Evolutionary conservation across 2,797 vertebrate species (phyloP).

Genomic region (Macropodus opercularis): DNA sequence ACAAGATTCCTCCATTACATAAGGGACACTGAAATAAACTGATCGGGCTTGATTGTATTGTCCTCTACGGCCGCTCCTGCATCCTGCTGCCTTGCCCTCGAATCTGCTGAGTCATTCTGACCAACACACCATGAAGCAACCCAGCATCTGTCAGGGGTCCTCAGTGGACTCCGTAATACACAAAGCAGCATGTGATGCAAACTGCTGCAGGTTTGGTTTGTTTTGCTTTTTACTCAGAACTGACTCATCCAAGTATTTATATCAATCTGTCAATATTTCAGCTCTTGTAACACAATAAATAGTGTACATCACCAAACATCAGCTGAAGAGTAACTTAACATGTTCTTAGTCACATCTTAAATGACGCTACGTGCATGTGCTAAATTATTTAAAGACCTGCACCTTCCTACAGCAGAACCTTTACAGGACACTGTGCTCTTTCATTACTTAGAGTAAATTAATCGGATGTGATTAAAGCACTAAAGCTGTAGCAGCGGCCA

Average conservation of each 20-base stretch:
- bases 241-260: neutral
- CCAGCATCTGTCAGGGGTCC: neutral
- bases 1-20: slow-evolving; percentile 16
- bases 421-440: neutral
- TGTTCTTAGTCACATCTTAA: neutral
- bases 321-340: neutral
- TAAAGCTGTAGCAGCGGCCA: slow-evolving; percentile 27
- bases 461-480: slow-evolving; percentile 37
- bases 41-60: slow-evolving; percentile 54
- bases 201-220: neutral
- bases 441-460: slow-evolving; percentile 24
- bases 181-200: neutral
- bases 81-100: slow-evolving; percentile 14
- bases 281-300: neutral
- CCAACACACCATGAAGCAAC: neutral
- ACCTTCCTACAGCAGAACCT: neutral
- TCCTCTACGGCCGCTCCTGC: slow-evolving; percentile 19
- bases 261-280: no score
- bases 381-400: neutral
- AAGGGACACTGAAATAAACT: slow-evolving; percentile 52
- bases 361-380: neutral
- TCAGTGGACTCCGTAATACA: neutral
- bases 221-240: neutral
- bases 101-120: slow-evolving; percentile 72
- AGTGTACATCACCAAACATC: neutral